Evolutionary conservation across 2,888 invertebrate genomes (phyloP).

Genomic region (Idaea aversata): DNA sequence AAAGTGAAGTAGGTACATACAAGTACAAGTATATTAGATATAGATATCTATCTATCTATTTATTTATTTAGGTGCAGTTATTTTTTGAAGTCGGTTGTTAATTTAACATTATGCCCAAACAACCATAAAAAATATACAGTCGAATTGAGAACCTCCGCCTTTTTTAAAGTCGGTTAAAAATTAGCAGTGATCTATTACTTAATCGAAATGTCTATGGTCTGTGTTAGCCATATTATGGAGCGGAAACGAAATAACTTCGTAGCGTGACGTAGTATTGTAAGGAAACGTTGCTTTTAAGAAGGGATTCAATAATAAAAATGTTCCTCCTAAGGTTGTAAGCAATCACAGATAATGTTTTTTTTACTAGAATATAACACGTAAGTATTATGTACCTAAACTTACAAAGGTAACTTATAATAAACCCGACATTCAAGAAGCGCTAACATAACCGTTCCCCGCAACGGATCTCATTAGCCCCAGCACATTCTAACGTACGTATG

Average conservation of each 20-base stretch:
- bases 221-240: constrained; percentile 30
- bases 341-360: background rate
- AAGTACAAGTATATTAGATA: too few relatives aligned
- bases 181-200: background rate
- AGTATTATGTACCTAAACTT: background rate
- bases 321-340: background rate
- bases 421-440: too few relatives aligned
- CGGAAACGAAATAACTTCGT: constrained; percentile 35
- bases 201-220: background rate
- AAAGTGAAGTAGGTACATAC: too few relatives aligned
- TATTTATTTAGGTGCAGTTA: too few relatives aligned
- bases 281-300: constrained; percentile 2
- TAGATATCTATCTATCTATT: too few relatives aligned
- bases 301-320: background rate
- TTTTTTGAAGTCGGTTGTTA: too few relatives aligned
- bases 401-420: too few relatives aligned
- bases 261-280: constrained; percentile 28
- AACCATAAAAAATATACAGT: too few relatives aligned
- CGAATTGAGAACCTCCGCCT: background rate
- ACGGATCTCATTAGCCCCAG: too few relatives aligned
- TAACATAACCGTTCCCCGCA: too few relatives aligned
- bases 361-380: background rate
- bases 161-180: background rate
- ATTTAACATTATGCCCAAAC: too few relatives aligned
- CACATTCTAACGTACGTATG: too few relatives aligned